Evolutionary conservation across 2,888 invertebrate species (phyloP), one percentile per base, ranked within the genome.

Genomic region (Stenichneumon culpator): DNA sequence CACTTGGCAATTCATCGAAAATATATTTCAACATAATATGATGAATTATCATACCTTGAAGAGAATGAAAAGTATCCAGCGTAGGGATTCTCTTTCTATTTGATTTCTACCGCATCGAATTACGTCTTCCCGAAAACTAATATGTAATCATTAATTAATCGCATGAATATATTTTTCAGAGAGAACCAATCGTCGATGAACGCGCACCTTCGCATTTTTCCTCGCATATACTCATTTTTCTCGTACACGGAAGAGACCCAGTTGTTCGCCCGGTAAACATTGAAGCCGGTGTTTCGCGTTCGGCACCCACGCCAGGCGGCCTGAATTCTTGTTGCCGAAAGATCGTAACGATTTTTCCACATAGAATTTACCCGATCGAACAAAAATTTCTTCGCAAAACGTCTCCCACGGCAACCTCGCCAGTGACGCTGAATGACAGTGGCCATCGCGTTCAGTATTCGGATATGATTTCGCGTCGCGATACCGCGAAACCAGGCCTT

Each of bases 401-500:
- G 85, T 80, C 89, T 89, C 9, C 63, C 84, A 2, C 52, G 70
- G 69, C 89, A 88, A 44, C 91, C 90, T 2, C 92, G 90, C 92
- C 92, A 92, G 74, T 89, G 79, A 3, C 88, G 88, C 52, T 92
- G 92, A 65, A 92, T 89, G 22, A 86, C 84, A 28, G 78, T 87
- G 1, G 91, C 90, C 63, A 79, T 87, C 68, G 73, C n/a, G 54
- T 91, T 88, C 22, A 92, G 87, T 73, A 72, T 86, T 36, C 89
- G 86, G 9, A 91, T 39, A 73, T 92, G 90, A 63, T 89, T 89
- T 39, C 92, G 87, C 39, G 90, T 91, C 11, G 87, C 36, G 4
- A 90, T 87, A 7, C 92, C 92, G 7, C 92, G 92, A 79, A 90
- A 88, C 91, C 92, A 92, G 7, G 91, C 90, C 92, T 92, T 54